Base-by-base conservation (phyloP, 2,888 invertebrate genomes). In the Eupithecia centaureata region DNA sequence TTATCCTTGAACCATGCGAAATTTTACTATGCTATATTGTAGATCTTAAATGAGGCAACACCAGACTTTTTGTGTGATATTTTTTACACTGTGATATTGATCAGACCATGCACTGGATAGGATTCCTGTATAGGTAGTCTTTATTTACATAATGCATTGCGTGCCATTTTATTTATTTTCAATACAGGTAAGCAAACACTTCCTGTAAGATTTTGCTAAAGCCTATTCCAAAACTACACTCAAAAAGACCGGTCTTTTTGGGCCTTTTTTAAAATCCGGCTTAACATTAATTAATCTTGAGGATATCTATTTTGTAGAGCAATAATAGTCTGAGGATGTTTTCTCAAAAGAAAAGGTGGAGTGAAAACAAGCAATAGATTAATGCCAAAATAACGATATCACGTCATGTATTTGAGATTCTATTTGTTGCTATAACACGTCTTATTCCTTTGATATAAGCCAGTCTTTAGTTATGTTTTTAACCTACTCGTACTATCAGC, bases 91-190 rank as follows among this genome's bases (percentile, higher is more conserved):
- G 47, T 22, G 47, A 22, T 47, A 22, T 47, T 12, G 22, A 47
- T 47, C 42, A 42, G 8, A 42, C 47, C 67, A 68, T 68, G 67
- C 67, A 61, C 56, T 25, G 18, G 57, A 54, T 30, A 52, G 1
- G 30, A 25, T 38, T n/a, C 30, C 12, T 27, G 56, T 67, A n/a
- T 2, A 0, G 7, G 15, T 30, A 27, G 0, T 28, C n/a, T 25
- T 28, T 66, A 63, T 67, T 59, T 67, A 67, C 67, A 68, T 62
- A 38, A 60, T 56, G 60, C 61, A 61, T 27, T 27, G 28, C 69
- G 63, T 65, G 65, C 65, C 30, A 58, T 61, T 57, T 61, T 18
- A 22, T 32, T 32, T 33, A 52, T 52, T 51, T 25, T 51, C 25
- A 15, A 52, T 27, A 52, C 27, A 12, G 4, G 12, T 18, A 12